Evolutionary conservation across 2,113 vertebrate species (phyloP), one percentile per base, ranked within the genome.

Genomic region (Passer montanus): DNA sequence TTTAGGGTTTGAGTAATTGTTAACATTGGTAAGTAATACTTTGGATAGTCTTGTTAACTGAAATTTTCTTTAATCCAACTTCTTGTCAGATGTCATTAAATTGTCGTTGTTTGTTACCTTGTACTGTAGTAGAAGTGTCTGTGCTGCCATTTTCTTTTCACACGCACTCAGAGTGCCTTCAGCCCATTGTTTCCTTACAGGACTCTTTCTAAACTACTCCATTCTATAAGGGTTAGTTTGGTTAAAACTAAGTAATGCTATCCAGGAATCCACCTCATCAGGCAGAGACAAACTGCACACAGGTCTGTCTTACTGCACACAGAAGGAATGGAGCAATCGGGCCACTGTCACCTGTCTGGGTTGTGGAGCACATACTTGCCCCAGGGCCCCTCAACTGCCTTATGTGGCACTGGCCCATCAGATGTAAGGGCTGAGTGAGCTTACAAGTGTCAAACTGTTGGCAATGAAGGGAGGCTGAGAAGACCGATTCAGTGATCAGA

Each of bases 301-400:
- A 23, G 21, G 16, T 64, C 15, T 46, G 8, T 89, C 7, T 7
- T 33, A 22, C 12, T n/a, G 30, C 22, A 16, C 27, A 26, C 33
- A 26, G 39, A 26, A 21, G 13, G 16, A 66, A 43, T 18, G 13
- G 27, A 53, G 11, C 15, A 28, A 23, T 37, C 4, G 3, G 0
- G 1, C 15, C 4, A 4, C 11, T 28, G 20, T 52, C 11, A 24
- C 33, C 3, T 0, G 0, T 67, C 21, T 4, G 3, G 0, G 0
- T 24, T 59, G 41, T 78, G 72, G 39, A 70, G 17, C 22, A 7
- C 3, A 1, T 9, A 8, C 3, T 59, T 73, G 7, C 7, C 11
- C 17, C 3, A 43, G 19, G 28, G 20, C 21, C 23, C 3, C 2
- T 67, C n/a, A 47, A 0, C 31, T 81, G 49, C 24, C 8, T 2